phyloP scores from a whole-genome alignment of 2,888 invertebrate genomes.

The Sphinx pinastri region DNA sequence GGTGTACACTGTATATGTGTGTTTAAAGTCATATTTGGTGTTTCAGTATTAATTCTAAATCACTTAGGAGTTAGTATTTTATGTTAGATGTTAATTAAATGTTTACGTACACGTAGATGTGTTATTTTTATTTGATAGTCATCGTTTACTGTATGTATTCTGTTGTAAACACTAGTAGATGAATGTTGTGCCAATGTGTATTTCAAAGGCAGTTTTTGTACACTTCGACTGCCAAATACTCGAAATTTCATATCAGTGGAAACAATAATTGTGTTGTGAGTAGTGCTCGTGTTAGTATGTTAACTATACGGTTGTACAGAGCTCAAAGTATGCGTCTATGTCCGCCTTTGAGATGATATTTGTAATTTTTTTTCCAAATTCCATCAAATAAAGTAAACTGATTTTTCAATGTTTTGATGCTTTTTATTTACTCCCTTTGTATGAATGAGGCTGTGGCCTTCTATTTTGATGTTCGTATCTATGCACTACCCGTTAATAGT shows the following conservation, averaged over 20 bases:
- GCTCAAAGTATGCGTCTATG: slow-evolving; percentile 58
- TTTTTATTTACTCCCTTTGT: slow-evolving; percentile 45
- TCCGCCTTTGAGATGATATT: slow-evolving; percentile 66
- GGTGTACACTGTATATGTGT: slow-evolving; percentile 55
- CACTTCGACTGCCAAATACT: slow-evolving; percentile 54
- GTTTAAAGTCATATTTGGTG: slow-evolving; percentile 65
- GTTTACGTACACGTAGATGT: slow-evolving; percentile 57
- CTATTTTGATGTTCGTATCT: too few relatives aligned
- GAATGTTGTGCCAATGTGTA: slow-evolving; percentile 55
- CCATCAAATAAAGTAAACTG: slow-evolving; percentile 71
- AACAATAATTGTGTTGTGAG: slow-evolving; percentile 71
- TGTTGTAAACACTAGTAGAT: slow-evolving; percentile 28
- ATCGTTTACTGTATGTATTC: slow-evolving; percentile 53
- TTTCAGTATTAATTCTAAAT: slow-evolving; percentile 80
- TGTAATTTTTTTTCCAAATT: slow-evolving; percentile 76
- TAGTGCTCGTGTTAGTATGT: slow-evolving; percentile 53
- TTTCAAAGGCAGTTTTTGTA: slow-evolving; percentile 28
- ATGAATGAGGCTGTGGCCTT: background rate
- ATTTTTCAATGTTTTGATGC: slow-evolving; percentile 54
- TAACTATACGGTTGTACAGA: slow-evolving; percentile 56
- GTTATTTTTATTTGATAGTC: slow-evolving; percentile 61
- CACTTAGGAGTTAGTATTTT: slow-evolving; percentile 74
- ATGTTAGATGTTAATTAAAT: slow-evolving; percentile 79
- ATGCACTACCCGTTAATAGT: too few relatives aligned
- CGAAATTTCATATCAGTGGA: slow-evolving; percentile 54